Evolutionary conservation across 2,797 vertebrate species (phyloP), one percentile per base, ranked within the genome.

Genomic region (Cryptoprocta ferox): DNA sequence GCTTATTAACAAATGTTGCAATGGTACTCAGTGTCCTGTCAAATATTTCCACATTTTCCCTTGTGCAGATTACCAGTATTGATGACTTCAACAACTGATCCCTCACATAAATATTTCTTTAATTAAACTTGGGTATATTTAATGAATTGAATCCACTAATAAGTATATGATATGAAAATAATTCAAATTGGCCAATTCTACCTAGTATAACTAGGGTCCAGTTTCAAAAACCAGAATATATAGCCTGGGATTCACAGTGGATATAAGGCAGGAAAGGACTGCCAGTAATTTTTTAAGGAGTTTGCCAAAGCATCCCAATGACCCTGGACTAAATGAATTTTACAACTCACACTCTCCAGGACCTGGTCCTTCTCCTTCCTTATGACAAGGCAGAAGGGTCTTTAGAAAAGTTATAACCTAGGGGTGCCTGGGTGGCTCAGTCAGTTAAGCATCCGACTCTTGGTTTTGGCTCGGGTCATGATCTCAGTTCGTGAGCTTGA

Each of bases 131-230:
- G 66, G 7, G 13, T 32, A 28, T 76, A 21, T 26, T 92, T 88
- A 65, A 91, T 85, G 30, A 96, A 79, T 12, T 89, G 14, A 97
- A 82, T 94, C 63, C 84, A 89, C 39, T 85, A 93, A 73, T 30
- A 90, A 26, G 37, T 13, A 82, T 35, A 91, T 50, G 32, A 97
- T 50, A 92, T 71, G 12, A 90, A 92, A 95, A 92, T 2, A 96
- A 39, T 89, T 96, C 85, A 97, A 94, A 42, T 10, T 75, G 15
- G 7, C 6, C 92, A 95, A 59, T 86, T 98, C 61, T 45, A 96
- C 5, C 32, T 95, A 95, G 83, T n/a, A 92, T 56, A 92, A 83
- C 37, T 93, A 97, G 37, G 21, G 61, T 78, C 15, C 16, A 53
- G 50, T 30, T 61, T 92, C 18, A 66, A 76, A 87, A 94, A 66